A percentile compares a stretch with the other conserved stretches of the same genome.
Evolutionary conservation across 2,888 invertebrate species (phyloP).

Genomic region (Celastrina argiolus): DNA sequence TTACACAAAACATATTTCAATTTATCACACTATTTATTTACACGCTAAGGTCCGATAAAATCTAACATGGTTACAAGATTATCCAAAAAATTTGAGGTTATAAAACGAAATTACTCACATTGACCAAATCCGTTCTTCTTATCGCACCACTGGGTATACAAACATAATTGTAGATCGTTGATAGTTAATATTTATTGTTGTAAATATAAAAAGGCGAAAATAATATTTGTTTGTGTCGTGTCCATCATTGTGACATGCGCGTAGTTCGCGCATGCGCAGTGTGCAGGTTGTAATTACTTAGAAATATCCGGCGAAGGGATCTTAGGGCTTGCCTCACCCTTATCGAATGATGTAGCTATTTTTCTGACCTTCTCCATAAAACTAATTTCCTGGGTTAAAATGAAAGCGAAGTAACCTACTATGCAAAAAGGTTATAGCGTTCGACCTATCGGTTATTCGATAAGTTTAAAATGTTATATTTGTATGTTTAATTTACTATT

Average conservation of each 20-base stretch:
- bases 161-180: neutral
- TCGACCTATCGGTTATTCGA: too few species aligned
- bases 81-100: conserved; percentile 2
- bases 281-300: neutral
- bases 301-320: neutral
- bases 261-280: neutral
- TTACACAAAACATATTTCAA: neutral
- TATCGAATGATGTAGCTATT: neutral
- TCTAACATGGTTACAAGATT: conserved; percentile 2
- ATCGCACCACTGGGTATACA: neutral
- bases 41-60: neutral
- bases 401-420: neutral
- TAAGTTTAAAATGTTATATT: too few species aligned
- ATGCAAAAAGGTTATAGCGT: too few species aligned
- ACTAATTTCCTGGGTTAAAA: neutral
- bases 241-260: neutral
- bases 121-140: neutral
- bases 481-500: too few species aligned
- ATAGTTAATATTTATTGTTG: neutral
- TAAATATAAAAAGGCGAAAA: neutral
- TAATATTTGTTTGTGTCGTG: neutral
- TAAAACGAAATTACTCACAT: neutral
- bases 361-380: neutral
- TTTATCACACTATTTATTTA: neutral
- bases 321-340: neutral